These are phyloP conservation scores for Aegithalos caudatus DNA, from an alignment of 2,113 vertebrate genomes.

Conservation along the genomic window DNA sequence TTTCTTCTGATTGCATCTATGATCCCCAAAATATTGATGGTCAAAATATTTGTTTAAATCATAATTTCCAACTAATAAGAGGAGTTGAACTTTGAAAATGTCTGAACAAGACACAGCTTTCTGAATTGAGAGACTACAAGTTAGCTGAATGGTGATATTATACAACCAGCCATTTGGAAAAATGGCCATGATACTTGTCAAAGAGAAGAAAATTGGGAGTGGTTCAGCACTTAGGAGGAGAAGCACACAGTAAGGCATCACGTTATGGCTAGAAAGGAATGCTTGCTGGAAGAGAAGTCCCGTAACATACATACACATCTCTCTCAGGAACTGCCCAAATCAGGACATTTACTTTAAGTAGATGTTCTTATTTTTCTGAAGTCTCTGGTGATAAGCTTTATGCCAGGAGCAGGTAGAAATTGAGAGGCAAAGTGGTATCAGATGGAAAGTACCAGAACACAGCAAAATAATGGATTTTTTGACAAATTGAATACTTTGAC, in stretches of 20 bases:
- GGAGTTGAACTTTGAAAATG: neutral
- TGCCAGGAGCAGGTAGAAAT: neutral
- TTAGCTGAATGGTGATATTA: neutral
- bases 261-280: fast-evolving
- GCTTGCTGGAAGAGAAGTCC: neutral
- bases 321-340: neutral
- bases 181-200: neutral
- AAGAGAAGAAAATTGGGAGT: neutral
- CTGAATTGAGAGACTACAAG: neutral
- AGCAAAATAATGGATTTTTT: neutral
- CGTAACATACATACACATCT: neutral
- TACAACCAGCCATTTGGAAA: neutral
- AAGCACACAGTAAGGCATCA: neutral
- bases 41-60: neutral
- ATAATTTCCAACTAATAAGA: neutral
- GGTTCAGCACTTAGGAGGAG: neutral
- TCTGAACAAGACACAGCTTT: neutral
- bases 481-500: neutral
- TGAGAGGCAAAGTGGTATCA: neutral
- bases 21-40: neutral
- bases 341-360: neutral
- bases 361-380: neutral
- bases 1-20: neutral
- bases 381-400: neutral
- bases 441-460: neutral